These are phyloP conservation scores for Coptodon rendalli DNA, from an alignment of 2,113 vertebrate species.

Conservation along the genomic window DNA sequence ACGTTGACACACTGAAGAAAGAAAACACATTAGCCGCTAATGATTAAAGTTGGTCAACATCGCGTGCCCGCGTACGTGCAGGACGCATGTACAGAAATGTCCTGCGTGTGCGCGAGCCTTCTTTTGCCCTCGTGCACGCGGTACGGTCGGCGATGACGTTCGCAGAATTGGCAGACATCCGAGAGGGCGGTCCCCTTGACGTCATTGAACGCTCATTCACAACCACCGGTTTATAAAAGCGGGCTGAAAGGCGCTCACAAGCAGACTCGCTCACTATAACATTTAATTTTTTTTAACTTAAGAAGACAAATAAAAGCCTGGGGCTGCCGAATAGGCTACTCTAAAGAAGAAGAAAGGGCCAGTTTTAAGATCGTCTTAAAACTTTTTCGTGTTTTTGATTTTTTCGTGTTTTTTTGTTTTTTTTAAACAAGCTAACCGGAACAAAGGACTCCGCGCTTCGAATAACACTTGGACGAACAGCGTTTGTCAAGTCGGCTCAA, in stretches of 20 bases:
- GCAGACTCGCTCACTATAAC: background rate
- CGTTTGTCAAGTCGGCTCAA: background rate
- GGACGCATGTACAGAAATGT: constrained; percentile 14
- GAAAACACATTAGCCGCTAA: background rate
- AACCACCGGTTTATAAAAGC: constrained; percentile 35
- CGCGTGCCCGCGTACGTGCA: constrained; percentile 27
- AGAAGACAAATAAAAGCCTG: background rate
- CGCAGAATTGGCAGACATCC: constrained; percentile 35
- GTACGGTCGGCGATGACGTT: constrained; percentile 50
- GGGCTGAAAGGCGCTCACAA: fast-evolving
- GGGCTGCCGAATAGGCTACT: background rate
- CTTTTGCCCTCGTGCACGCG: background rate
- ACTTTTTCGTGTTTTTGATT: background rate
- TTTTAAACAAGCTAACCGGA: background rate
- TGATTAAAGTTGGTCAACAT: background rate
- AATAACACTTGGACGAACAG: background rate
- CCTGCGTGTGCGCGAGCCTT: background rate
- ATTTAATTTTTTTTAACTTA: background rate
- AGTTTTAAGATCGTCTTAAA: background rate
- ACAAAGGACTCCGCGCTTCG: constrained; percentile 28
- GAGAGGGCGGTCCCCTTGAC: constrained; percentile 42
- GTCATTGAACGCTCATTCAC: constrained; percentile 28
- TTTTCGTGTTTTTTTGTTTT: background rate
- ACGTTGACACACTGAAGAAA: background rate
- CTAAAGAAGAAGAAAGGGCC: background rate